Conservation (phyloP, 2,797 vertebrate species). For the Semotilus atromaculatus region DNA sequence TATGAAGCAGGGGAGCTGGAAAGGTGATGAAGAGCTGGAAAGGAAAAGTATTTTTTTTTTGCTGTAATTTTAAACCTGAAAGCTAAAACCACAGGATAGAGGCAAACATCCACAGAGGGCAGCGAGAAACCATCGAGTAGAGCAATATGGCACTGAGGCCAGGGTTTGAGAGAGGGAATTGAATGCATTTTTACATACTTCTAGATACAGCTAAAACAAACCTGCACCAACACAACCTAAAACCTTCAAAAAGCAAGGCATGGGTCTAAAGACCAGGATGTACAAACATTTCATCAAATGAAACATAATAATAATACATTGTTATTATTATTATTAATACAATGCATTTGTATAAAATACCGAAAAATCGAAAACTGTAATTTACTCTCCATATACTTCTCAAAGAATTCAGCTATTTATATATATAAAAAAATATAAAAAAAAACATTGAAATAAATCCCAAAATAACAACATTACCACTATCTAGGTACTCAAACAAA, state of each 20-base stretch:
- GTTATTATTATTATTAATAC: not conserved
- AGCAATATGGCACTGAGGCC: constrained; percentile 75
- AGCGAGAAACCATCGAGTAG: constrained; percentile 69
- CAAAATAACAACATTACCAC: not conserved
- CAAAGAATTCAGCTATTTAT: not conserved
- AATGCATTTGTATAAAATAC: not conserved
- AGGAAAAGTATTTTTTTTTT: constrained; percentile 71
- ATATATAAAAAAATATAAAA: too few species aligned
- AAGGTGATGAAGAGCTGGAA: constrained; percentile 52
- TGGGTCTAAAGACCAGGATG: not conserved
- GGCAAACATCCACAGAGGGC: constrained; percentile 79
- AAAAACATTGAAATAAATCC: not conserved
- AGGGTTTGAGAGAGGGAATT: constrained; percentile 80
- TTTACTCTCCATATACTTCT: not conserved
- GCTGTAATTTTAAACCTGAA: constrained; percentile 86
- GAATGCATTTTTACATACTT: constrained; percentile 98
- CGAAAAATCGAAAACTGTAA: not conserved
- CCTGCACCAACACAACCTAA: not conserved
- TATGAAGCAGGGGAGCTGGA: constrained; percentile 66
- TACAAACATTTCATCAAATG: not conserved
- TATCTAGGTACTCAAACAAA: not conserved
- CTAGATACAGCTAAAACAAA: constrained; percentile 20
- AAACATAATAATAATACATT: not conserved
- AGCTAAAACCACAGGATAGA: constrained; percentile 80
- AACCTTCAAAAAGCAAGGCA: not conserved